Evolutionary conservation across 2,113 vertebrate species (phyloP).

Genomic region (Pitta sordida): DNA sequence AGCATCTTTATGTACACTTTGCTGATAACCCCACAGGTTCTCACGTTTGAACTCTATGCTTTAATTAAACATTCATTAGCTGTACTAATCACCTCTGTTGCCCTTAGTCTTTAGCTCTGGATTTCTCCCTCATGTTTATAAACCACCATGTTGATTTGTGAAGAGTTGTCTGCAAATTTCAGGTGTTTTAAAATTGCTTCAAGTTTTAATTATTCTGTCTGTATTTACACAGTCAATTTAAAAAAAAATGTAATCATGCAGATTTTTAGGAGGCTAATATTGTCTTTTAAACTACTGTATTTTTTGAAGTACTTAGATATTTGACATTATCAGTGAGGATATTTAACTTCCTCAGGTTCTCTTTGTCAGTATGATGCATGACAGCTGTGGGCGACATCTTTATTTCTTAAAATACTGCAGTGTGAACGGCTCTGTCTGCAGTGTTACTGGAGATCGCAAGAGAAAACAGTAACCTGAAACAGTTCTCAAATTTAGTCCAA

Average conservation of each 20-base stretch:
- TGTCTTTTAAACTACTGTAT: not conserved
- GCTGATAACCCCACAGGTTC: not conserved
- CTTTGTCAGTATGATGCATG: not conserved
- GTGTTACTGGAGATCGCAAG: not conserved
- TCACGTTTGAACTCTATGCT: not conserved
- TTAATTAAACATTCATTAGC: not conserved
- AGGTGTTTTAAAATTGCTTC: not conserved
- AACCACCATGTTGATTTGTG: not conserved
- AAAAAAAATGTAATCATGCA: not conserved
- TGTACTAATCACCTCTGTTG: not conserved
- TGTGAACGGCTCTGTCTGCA: not conserved
- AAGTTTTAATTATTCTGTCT: not conserved
- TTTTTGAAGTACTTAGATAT: not conserved
- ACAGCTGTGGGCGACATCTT: not conserved
- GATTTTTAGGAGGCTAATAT: not conserved
- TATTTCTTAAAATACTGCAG: not conserved
- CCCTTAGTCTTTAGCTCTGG: not conserved
- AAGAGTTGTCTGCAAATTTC: not conserved
- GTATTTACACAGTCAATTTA: not conserved
- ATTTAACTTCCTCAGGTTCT: not conserved
- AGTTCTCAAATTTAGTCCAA: not conserved
- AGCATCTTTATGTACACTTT: not conserved
- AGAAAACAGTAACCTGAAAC: not conserved
- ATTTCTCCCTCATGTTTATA: not conserved
- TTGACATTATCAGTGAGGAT: not conserved